Evolutionary conservation across 1,140 invertebrate species (phyloP).

Genomic region (Ceratosolen fusciceps): DNA sequence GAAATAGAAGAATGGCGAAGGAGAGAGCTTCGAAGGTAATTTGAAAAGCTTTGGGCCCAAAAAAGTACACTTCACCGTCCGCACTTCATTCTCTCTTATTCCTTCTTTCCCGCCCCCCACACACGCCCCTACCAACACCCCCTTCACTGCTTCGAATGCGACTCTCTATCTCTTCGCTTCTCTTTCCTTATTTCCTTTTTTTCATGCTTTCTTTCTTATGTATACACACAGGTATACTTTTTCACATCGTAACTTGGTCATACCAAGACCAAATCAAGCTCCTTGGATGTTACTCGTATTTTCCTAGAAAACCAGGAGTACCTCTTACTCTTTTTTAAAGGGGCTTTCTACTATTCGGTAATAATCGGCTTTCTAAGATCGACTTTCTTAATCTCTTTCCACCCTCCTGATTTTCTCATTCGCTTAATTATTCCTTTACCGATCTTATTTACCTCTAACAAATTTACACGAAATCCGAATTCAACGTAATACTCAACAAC

Average conservation of each 20-base stretch:
- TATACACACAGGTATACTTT: background rate
- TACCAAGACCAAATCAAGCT: slow-evolving; percentile 1
- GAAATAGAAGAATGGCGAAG: background rate
- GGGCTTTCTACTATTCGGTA: background rate
- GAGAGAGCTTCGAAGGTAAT: slow-evolving; percentile 26
- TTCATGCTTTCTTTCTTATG: no score
- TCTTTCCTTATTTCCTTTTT: no score
- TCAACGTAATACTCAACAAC: no score
- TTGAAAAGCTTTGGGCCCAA: slow-evolving; percentile 31
- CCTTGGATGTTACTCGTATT: background rate
- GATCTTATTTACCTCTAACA: slow-evolving; percentile 9
- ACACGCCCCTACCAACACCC: no score
- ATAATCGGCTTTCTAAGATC: slow-evolving; percentile 28
- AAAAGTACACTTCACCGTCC: slow-evolving; percentile 8
- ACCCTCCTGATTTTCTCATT: background rate
- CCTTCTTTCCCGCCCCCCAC: background rate
- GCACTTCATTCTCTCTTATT: background rate
- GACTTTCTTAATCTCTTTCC: background rate
- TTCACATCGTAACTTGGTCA: background rate
- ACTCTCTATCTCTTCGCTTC: no score
- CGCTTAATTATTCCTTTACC: slow-evolving; percentile 12
- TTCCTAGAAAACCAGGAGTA: slow-evolving; percentile 17
- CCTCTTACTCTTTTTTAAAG: background rate
- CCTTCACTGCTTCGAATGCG: background rate
- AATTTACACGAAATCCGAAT: background rate